These are phyloP conservation scores for Diarsia dahlii DNA, from an alignment of 2,888 invertebrate species.

Conservation along the genomic window DNA sequence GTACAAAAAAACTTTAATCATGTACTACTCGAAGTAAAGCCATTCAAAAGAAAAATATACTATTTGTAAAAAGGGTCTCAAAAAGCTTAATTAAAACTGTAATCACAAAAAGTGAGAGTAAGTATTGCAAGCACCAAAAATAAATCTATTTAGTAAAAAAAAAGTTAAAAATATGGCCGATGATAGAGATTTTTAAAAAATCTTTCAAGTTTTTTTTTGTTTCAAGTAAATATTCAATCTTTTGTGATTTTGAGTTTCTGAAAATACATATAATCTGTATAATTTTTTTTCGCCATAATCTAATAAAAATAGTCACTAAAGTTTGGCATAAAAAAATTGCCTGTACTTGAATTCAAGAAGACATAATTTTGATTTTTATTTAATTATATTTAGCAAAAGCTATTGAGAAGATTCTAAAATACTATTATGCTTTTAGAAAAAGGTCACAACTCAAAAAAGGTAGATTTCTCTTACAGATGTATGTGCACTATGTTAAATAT, in stretches of 20 bases:
- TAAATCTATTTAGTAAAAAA: constrained; percentile 45
- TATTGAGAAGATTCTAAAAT: constrained; percentile 21
- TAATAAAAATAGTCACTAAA: not conserved
- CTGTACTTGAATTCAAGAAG: constrained; percentile 6
- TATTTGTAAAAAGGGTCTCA: constrained; percentile 62
- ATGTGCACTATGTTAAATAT: constrained; percentile 61
- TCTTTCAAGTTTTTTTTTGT: not conserved
- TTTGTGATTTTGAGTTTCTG: not conserved
- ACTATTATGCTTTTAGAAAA: constrained; percentile 22
- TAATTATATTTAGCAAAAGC: not conserved
- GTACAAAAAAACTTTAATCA: constrained; percentile 12
- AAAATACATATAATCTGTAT: not conserved
- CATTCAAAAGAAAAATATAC: constrained; percentile 1
- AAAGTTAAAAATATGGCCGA: constrained; percentile 64
- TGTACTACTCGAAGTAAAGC: constrained; percentile 46
- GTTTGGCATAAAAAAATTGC: not conserved
- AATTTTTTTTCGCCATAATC: no score
- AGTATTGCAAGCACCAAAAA: constrained; percentile 70
- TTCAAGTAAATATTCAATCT: not conserved
- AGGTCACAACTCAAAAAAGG: constrained; percentile 20
- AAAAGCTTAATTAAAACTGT: constrained; percentile 54
- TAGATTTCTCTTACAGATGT: constrained; percentile 30
- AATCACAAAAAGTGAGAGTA: constrained; percentile 63
- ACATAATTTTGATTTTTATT: not conserved
- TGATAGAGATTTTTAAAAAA: constrained; percentile 35